These are phyloP conservation scores for Wiebesia pumilae DNA, from an alignment of 1,140 invertebrate species.

Conservation along the genomic window DNA sequence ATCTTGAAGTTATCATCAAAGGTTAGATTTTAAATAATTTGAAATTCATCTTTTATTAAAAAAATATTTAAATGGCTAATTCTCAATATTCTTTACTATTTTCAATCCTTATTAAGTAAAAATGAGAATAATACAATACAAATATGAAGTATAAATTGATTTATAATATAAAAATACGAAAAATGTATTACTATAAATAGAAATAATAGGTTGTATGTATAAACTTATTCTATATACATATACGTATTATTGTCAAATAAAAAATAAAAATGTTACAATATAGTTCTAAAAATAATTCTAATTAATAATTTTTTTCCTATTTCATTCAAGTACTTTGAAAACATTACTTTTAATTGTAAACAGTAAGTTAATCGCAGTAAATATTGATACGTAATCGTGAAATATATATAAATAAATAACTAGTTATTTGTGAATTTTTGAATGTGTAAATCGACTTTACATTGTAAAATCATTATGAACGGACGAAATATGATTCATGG, in stretches of 20 bases:
- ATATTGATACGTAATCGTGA: not conserved
- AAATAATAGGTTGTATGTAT: not conserved
- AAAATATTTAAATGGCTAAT: no score
- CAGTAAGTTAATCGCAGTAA: not conserved
- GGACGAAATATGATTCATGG: no score
- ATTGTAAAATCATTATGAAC: not conserved
- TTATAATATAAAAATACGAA: slow-evolving; percentile 5
- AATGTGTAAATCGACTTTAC: not conserved
- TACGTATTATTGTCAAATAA: not conserved
- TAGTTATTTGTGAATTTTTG: not conserved
- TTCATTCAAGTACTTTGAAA: not conserved
- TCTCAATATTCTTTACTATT: no score
- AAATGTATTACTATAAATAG: not conserved
- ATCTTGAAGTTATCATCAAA: no score
- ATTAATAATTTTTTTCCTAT: no score
- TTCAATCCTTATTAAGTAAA: not conserved
- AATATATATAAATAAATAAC: slow-evolving; percentile 31
- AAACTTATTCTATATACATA: not conserved
- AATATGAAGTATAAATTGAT: not conserved
- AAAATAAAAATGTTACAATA: not conserved
- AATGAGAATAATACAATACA: not conserved
- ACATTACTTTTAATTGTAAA: not conserved
- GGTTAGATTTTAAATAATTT: no score
- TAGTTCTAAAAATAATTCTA: not conserved
- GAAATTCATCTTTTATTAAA: no score